Base-by-base conservation (phyloP, 2,888 invertebrate genomes). In the Scaptomyza flava region DNA sequence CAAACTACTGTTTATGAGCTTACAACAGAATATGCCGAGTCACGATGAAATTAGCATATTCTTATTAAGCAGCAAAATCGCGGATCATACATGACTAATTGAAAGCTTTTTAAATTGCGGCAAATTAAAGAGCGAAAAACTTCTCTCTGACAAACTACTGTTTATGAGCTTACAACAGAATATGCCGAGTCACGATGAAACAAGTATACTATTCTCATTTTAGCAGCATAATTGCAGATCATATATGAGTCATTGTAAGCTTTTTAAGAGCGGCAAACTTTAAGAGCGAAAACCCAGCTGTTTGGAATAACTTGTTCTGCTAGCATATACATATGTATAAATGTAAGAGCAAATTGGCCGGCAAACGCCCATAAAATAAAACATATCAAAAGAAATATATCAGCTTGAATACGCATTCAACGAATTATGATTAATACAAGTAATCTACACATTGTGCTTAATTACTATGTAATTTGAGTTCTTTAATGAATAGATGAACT, bases 121-220 rank as follows among this genome's bases (percentile, higher is more conserved):
- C 36, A 36, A 36, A 36, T 12, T 2, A 14, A 38, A 14, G 38
- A 14, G 38, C 14, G 14, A 17, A 17, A 17, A 17, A 17, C 17
- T n/a, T 43, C 58, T 64, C 42, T 50, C 34, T 36, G 34, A 14
- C 30, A 48, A 48, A 23, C 31, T 23, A 17, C 43, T 48, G 33
- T 41, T 62, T 34, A 30, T n/a, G 12, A 34, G 17, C 17, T 3
- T 17, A 6, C 2, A 17, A 3, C 17, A 14, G 6, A 64, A 42
- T 36, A 0, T 1, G 52, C 36, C 9, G 2, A 9, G 30, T 38
- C 52, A 63, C 27, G 14, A 11, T 6, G 0, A 2, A 3, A 9
- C 3, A 34, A 34, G 3, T 14, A 9, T 31, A 6, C 4, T 14
- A 4, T 27, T 11, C 17, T 17, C 17, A 17, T 17, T 17, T 1